A percentile compares a stretch with the other conserved stretches of the same genome.
These are phyloP conservation scores for Orchesellides sinensis DNA, from an alignment of 2,888 invertebrate genomes.

Conservation along the genomic window DNA sequence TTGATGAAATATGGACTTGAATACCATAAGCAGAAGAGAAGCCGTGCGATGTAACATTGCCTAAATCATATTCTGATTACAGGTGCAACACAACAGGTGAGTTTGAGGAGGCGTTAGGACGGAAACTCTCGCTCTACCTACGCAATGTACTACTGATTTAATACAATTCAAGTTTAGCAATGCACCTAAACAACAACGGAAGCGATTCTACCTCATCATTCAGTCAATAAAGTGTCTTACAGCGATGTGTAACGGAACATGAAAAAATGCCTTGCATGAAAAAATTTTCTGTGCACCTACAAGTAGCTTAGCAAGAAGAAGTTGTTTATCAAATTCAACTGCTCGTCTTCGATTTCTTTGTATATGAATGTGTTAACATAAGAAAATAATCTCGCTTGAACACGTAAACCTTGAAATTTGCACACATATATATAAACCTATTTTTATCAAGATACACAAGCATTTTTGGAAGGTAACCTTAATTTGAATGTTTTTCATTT, in stretches of 20 bases:
- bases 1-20: too few relatives aligned
- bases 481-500: slow-evolving; percentile 1
- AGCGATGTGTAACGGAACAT: slow-evolving; percentile 34
- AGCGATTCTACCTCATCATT: slow-evolving; percentile 38
- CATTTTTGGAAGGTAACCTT: slow-evolving; percentile 2
- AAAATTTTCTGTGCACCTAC: background rate
- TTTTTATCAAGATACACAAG: background rate
- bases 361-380: too few relatives aligned
- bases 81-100: background rate
- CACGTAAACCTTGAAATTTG: background rate
- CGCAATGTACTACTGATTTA: slow-evolving; percentile 44
- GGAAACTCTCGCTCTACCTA: slow-evolving; percentile 3
- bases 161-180: slow-evolving; percentile 24
- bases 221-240: slow-evolving; percentile 3
- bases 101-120: background rate
- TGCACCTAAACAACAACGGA: slow-evolving; percentile 42
- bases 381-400: too few relatives aligned
- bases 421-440: background rate
- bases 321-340: slow-evolving; percentile 14
- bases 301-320: slow-evolving; percentile 4
- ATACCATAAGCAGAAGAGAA: background rate
- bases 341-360: slow-evolving; percentile 47
- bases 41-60: too few relatives aligned
- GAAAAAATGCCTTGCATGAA: too few relatives aligned
- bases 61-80: background rate